Evolutionary conservation across 2,888 invertebrate species (phyloP).

Genomic region (Tricholauxania praeusta): DNA sequence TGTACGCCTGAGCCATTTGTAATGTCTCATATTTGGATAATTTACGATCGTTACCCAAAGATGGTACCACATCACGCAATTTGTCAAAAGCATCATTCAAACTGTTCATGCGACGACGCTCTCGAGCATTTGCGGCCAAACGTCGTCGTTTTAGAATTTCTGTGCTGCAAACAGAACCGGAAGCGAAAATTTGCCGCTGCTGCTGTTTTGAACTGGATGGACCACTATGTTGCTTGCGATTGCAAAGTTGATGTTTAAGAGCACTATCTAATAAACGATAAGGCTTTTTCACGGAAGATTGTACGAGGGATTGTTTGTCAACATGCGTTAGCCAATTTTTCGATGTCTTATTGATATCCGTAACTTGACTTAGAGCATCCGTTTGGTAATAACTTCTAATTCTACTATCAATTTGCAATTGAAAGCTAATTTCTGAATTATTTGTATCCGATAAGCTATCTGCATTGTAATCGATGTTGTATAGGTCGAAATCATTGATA

Average conservation of each 20-base stretch:
- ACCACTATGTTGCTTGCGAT: neutral
- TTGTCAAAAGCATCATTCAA: conserved; percentile 81
- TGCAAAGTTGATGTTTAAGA: neutral
- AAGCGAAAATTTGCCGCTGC: neutral
- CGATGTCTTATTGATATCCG: neutral
- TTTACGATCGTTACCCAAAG: conserved; percentile 77
- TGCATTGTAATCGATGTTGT: conserved; percentile 44
- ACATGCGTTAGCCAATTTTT: too few relatives aligned
- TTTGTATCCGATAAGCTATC: conserved; percentile 47
- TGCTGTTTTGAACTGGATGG: conserved; percentile 16
- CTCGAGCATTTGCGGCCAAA: conserved; percentile 80
- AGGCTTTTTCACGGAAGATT: too few relatives aligned
- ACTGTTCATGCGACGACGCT: conserved; percentile 80
- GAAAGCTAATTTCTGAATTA: conserved; percentile 43
- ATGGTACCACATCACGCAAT: conserved; percentile 78
- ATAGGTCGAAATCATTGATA: conserved; percentile 30
- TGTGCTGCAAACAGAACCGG: conserved; percentile 7
- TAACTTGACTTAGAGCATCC: neutral
- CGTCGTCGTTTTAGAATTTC: conserved; percentile 70
- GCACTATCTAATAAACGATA: too few relatives aligned
- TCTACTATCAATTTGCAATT: too few relatives aligned
- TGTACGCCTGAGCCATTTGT: conserved; percentile 85
- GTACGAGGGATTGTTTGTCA: too few relatives aligned
- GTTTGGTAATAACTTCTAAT: too few relatives aligned
- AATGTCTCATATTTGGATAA: conserved; percentile 82